Evolutionary conservation across 2,113 vertebrate species (phyloP).

Genomic region (Turnix velox): DNA sequence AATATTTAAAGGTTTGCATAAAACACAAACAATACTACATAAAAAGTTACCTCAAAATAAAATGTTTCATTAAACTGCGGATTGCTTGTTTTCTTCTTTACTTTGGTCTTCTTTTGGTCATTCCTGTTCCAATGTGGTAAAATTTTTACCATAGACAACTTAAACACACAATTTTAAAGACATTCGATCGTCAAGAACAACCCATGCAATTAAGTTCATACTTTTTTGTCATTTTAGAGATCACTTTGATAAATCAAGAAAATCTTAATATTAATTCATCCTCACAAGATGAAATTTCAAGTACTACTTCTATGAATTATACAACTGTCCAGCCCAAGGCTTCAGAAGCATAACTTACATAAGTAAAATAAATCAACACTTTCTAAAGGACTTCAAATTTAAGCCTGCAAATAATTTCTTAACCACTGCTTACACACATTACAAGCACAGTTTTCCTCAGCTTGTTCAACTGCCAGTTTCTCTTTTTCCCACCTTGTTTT

Average conservation of each 20-base stretch:
- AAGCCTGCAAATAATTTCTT: neutral
- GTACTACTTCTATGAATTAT: neutral
- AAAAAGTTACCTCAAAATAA: conserved; percentile 90
- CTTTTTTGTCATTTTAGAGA: neutral
- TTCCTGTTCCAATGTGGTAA: conserved; percentile 83
- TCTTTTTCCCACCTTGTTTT: neutral
- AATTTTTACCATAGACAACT: conserved; percentile 78
- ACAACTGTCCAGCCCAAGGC: neutral
- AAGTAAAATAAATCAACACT: neutral
- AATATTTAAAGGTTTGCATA: neutral
- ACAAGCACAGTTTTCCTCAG: neutral
- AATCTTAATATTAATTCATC: neutral
- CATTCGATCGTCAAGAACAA: conserved; percentile 65
- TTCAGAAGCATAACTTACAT: neutral
- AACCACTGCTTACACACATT: neutral
- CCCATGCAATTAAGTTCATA: neutral
- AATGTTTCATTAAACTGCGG: conserved; percentile 96
- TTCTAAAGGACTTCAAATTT: neutral
- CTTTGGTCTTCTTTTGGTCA: conserved; percentile 98
- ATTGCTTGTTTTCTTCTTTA: conserved; percentile 99
- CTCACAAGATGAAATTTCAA: neutral
- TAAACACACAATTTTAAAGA: conserved; percentile 74
- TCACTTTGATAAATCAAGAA: neutral
- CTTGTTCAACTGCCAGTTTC: neutral
- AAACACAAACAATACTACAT: neutral